Evolutionary conservation across 2,797 vertebrate species (phyloP), one percentile per base, ranked within the genome.

Genomic region (Oreortyx pictus): DNA sequence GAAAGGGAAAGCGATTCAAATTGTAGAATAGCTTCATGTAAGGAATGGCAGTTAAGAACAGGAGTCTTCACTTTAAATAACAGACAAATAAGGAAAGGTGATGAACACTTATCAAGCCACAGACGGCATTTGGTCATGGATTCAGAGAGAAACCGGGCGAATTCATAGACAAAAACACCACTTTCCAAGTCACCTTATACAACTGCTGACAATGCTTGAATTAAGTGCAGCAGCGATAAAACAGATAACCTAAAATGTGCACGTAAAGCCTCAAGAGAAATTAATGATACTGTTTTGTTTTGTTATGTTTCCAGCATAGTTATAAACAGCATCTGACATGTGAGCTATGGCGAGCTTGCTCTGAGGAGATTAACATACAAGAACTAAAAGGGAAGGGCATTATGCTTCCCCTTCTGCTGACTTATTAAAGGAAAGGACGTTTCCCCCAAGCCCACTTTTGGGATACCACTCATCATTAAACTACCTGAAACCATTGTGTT

Each of bases 311-410:
- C 92, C 82, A 87, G 89, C 5, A 4, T 49, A 71, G 93, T 91
- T 95, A 94, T 89, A 94, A 96, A 92, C 88, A 95, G 84, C 90
- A 95, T 87, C 92, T 95, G 92, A 91, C 90, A 88, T 86, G 79
- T 95, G 90, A 95, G 92, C 8, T 1, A 87, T 82, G 82, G 82
- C 78, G 87, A 67, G 75, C 93, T 64, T 87, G 84, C 84, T 87
- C 84, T 85, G 84, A 68, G 37, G 89, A 94, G 84, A 87, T 93
- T 89, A 84, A 95, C 71, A 71, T 27, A 77, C 81, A 89, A 64
- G 77, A 82, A 72, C 82, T 92, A 74, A 88, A 90, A 89, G 52
- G 78, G 76, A 80, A 93, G 86, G 91, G 81, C 92, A 87, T 89
- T 92, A 90, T 29, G 68, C n/a, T 65, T 88, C 68, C 1, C 65